Base-by-base conservation (phyloP, 2,797 vertebrate species). In the Neosilurus hyrtlii region DNA sequence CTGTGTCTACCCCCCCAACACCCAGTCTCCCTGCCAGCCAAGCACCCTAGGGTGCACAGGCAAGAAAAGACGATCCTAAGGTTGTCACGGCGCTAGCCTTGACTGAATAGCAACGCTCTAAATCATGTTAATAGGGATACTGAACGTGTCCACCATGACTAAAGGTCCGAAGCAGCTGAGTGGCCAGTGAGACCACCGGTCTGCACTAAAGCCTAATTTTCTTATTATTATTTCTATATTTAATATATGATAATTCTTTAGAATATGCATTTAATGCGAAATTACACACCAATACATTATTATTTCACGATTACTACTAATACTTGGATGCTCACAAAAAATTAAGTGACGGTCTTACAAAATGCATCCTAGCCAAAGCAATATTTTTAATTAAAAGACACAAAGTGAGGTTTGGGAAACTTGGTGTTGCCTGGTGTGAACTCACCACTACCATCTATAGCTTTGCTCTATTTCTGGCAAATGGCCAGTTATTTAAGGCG, bases 401-500 rank as follows among this genome's bases (percentile, higher is more conserved):
- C 52, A 90, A 85, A 72, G 30, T 59, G 61, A 72, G 86, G 83
- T 67, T 79, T 88, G 87, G 83, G 86, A 87, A 88, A 91, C 90
- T 88, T 84, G 86, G 81, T 84, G 83, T 92, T 89, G 90, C 93
- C 94, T 91, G 88, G 89, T 83, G 86, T 94, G 92, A 94, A 94
- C 92, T 89, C 91, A 59, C 82, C 83, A 79, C 87, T 85, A 86
- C 35, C 70, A 88, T 91, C 91, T 88, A 90, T 91, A 91, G 89
- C 91, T 59, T 84, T 67, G 87, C 91, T 89, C 91, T 92, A 90
- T 92, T 94, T 92, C 90, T 80, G 88, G 92, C 90, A 85, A 62
- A 90, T 89, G 86, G 90, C 86, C 82, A 82, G 92, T 93, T 94
- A 94, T 94, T 94, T 94, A 93, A 95, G 91, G 94, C 92, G 90